A percentile compares a stretch with the other conserved stretches of the same genome.
These are phyloP conservation scores for Nemurella pictetii DNA, from an alignment of 2,888 invertebrate species.

Conservation along the genomic window DNA sequence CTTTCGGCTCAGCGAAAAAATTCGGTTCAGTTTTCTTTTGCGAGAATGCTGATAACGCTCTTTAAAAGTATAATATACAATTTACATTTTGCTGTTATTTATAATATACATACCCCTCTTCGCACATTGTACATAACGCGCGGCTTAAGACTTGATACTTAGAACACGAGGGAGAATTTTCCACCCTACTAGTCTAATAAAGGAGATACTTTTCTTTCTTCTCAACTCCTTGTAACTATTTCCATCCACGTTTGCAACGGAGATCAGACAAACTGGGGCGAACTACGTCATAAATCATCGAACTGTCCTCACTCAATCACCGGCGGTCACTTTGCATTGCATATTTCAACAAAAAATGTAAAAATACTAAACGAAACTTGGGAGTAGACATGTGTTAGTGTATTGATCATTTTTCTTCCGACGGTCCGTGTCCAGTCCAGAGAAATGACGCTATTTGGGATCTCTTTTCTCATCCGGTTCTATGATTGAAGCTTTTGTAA, in stretches of 20 bases:
- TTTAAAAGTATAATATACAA: constrained; percentile 8
- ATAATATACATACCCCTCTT: not conserved
- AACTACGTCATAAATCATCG: not conserved
- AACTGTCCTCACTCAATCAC: not conserved
- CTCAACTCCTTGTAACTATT: not conserved
- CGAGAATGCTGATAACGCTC: constrained; percentile 22
- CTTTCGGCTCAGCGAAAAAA: not conserved
- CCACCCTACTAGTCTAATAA: not conserved
- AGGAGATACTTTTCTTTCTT: not conserved
- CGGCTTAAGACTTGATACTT: not conserved
- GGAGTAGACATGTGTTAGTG: not conserved
- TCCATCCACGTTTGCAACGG: not conserved
- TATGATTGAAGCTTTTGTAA: too few relatives aligned
- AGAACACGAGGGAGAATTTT: not conserved
- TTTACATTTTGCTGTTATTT: constrained; percentile 14
- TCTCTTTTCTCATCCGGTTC: not conserved
- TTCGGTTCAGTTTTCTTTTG: not conserved
- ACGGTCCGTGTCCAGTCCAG: not conserved
- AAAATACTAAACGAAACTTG: not conserved
- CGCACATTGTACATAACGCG: not conserved
- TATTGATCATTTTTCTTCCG: not conserved
- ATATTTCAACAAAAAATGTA: not conserved
- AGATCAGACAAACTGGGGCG: not conserved
- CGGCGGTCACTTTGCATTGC: not conserved
- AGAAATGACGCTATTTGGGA: not conserved